Conservation (phyloP, 2,888 invertebrate species). For the Rhyacophila evoluta region DNA sequence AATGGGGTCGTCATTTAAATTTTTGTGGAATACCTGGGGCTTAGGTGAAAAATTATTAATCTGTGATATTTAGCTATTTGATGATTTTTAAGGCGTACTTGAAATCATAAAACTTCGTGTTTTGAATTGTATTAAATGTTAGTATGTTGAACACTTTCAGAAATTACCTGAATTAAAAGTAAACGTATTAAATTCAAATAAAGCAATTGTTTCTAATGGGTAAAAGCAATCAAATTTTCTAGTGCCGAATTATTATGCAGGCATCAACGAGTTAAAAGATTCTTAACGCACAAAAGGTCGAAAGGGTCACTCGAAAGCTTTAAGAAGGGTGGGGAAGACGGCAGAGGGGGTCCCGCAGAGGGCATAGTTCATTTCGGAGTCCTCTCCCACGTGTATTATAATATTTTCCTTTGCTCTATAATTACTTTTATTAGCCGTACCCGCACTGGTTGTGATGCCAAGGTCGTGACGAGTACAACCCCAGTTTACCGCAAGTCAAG, state of each 20-base stretch:
- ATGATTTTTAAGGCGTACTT: no score
- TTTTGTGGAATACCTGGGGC: no score
- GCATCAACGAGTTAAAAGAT: conserved; percentile 6
- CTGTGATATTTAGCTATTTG: no score
- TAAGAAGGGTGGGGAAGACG: background rate
- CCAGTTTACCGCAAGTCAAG: background rate
- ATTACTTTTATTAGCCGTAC: background rate
- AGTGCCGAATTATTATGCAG: background rate
- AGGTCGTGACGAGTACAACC: background rate
- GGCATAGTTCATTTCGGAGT: background rate
- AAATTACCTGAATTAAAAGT: no score
- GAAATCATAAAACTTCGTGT: no score
- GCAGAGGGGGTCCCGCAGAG: background rate
- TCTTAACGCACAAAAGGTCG: conserved; percentile 7
- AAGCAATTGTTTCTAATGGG: no score
- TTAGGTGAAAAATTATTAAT: no score
- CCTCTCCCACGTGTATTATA: background rate
- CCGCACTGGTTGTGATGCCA: background rate
- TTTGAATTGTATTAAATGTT: no score
- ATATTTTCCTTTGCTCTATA: background rate
- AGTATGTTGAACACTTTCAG: no score
- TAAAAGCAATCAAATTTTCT: background rate
- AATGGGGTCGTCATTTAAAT: no score
- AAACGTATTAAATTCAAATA: no score
- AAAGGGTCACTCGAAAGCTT: background rate